Evolutionary conservation across 1,140 invertebrate genomes (phyloP), one percentile per base, ranked within the genome.

Genomic region (Phthorimaea operculella): DNA sequence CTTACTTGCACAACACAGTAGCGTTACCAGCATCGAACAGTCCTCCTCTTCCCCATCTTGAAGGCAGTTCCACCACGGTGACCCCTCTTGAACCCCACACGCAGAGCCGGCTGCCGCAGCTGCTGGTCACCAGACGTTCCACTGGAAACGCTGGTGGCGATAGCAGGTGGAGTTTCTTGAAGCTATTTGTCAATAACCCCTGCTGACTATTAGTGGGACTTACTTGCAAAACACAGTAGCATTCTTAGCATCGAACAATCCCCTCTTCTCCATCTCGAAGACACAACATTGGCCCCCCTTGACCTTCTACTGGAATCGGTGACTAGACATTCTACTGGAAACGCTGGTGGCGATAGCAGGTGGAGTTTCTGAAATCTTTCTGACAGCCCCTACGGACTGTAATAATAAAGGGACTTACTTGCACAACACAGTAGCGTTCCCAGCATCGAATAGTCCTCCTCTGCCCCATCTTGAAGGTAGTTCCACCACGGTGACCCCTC

Each of bases 1-100:
- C n/a, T 80, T 68, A 86, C 85, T 82, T 85, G 83, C 85, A 86
- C 16, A 85, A 52, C 5, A 84, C 67, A 21, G 76, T 77, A 11
- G 72, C 58, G 16, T 62, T 78, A 15, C 80, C 81, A 1, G 77
- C 79, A 34, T 84, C 81, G 66, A 84, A 82, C 5, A 82, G 70
- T 0, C 80, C 79, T 2, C 60, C 68, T 11, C 75, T 55, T 0
- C 83, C 82, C 76, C 83, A 85, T 11, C 82, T 54, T 0, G 75
- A 60, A 0, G 82, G 85, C 55, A 86, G 65, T 53, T 84, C 79
- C 1, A 71, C 67, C 10, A 84, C 67, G 14, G 72, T 74, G 18
- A 76, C 79, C 0, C 83, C 85, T 6, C 72, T 65, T 1, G 74
- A 62, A 0, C 83, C 83, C 69, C 78, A 84, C 14, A 82, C 58